These are phyloP conservation scores for Danio albolineatus DNA, from an alignment of 2,797 vertebrate species.

Conservation along the genomic window DNA sequence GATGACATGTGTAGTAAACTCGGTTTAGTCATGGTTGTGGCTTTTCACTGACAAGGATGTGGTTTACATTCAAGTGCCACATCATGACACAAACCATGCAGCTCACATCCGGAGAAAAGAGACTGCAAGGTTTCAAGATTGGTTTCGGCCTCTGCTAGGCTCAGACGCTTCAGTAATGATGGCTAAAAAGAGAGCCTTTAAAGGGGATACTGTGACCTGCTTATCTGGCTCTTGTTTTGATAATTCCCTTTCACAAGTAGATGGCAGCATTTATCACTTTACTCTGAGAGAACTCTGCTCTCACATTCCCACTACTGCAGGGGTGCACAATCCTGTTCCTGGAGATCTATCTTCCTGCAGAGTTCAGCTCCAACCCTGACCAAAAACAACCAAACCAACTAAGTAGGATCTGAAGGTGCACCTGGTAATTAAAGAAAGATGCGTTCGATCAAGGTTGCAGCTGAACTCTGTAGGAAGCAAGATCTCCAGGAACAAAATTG, in stretches of 20 bases:
- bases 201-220: too few relatives aligned
- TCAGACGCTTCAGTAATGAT: not conserved
- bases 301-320: too few relatives aligned
- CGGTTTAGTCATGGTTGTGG: not conserved
- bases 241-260: not conserved
- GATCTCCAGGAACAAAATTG: too few relatives aligned
- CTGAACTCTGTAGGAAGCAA: too few relatives aligned
- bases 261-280: not conserved
- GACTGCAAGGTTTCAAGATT: not conserved
- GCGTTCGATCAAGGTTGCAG: too few relatives aligned
- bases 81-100: conserved; percentile 16
- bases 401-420: too few relatives aligned
- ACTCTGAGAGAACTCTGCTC: too few relatives aligned
- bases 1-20: not conserved
- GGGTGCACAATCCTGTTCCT: too few relatives aligned
- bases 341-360: too few relatives aligned
- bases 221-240: not conserved
- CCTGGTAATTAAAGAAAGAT: too few relatives aligned
- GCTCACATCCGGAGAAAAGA: conserved; percentile 40
- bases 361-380: too few relatives aligned
- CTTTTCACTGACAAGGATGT: conserved; percentile 53
- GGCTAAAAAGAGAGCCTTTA: not conserved
- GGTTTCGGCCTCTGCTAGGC: not conserved
- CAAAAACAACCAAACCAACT: too few relatives aligned
- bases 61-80: conserved; percentile 37